Evolutionary conservation across 2,888 invertebrate genomes (phyloP).

Genomic region (Silvanus unidentatus): DNA sequence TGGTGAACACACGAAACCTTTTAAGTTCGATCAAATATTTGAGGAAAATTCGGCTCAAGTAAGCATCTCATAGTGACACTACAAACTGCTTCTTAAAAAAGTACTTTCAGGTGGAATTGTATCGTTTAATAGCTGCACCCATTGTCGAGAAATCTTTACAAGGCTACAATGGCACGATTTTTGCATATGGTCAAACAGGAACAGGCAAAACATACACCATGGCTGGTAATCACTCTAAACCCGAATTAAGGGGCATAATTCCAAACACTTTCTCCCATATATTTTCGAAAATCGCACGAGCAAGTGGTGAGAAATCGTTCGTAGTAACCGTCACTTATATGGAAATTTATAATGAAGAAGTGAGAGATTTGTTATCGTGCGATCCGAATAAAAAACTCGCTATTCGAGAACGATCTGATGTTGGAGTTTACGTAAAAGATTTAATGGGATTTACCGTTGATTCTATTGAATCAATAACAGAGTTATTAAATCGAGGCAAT

Average conservation of each 20-base stretch:
- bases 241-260: slow-evolving; percentile 91
- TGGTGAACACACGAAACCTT: slow-evolving; percentile 64
- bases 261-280: slow-evolving; percentile 99
- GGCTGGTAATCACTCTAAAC: slow-evolving; percentile 82
- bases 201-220: slow-evolving; percentile 98
- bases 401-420: slow-evolving; percentile 92
- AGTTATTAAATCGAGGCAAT: slow-evolving; percentile 76
- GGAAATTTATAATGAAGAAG: slow-evolving; percentile 99
- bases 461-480: slow-evolving; percentile 44
- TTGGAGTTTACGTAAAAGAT: slow-evolving; percentile 97
- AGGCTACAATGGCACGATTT: slow-evolving; percentile 93
- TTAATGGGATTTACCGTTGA: slow-evolving; percentile 96
- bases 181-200: slow-evolving; percentile 89
- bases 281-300: slow-evolving; percentile 94
- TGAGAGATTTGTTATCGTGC: slow-evolving; percentile 82
- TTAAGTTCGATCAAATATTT: slow-evolving; percentile 94
- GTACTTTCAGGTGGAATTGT: slow-evolving; percentile 93
- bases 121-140: slow-evolving; percentile 91
- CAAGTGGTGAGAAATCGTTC: slow-evolving; percentile 68
- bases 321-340: slow-evolving; percentile 95
- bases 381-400: slow-evolving; percentile 81
- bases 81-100: slow-evolving; percentile 26
- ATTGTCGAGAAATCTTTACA: slow-evolving; percentile 94
- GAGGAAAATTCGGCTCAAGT: slow-evolving; percentile 80
- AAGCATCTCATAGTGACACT: slow-evolving; percentile 16